A percentile compares a stretch with the other conserved stretches of the same genome.
Conservation (phyloP, 2,113 vertebrate species). For the Elgaria multicarinata region DNA sequence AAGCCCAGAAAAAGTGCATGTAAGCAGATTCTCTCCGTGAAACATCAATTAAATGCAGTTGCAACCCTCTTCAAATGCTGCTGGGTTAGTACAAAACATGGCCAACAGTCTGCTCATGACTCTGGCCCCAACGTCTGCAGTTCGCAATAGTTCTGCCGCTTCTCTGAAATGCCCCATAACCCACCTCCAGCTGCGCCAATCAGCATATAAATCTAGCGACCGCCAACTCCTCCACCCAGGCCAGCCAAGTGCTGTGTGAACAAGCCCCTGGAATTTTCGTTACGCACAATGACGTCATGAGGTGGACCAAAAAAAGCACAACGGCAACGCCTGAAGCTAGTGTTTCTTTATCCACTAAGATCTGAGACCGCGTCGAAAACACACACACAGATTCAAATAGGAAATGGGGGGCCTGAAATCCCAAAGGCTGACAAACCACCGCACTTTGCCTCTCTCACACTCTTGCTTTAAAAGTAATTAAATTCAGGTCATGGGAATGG, state of each 20-base stretch:
- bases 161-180: conserved; percentile 61
- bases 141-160: conserved; percentile 1
- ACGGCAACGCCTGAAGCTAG: conserved; percentile 52
- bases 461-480: conserved; percentile 27
- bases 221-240: conserved; percentile 44
- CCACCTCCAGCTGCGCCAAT: conserved; percentile 52
- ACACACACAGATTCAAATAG: conserved; percentile 34
- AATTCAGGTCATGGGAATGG: conserved; percentile 50
- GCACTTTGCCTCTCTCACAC: neutral
- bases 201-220: conserved; percentile 46
- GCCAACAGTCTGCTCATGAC: conserved; percentile 51
- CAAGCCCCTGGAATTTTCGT: conserved; percentile 62
- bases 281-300: conserved; percentile 48
- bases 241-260: conserved; percentile 52
- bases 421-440: conserved; percentile 3
- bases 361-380: conserved; percentile 51
- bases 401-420: conserved; percentile 51
- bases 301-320: conserved; percentile 48
- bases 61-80: conserved; percentile 43
- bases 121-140: conserved; percentile 49
- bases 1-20: neutral
- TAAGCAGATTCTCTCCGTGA: neutral
- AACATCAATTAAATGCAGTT: neutral
- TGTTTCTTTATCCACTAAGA: conserved; percentile 57
- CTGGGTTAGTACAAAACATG: conserved; percentile 34